phyloP scores from a whole-genome alignment of 2,888 invertebrate genomes.

The Tipula helvola region DNA sequence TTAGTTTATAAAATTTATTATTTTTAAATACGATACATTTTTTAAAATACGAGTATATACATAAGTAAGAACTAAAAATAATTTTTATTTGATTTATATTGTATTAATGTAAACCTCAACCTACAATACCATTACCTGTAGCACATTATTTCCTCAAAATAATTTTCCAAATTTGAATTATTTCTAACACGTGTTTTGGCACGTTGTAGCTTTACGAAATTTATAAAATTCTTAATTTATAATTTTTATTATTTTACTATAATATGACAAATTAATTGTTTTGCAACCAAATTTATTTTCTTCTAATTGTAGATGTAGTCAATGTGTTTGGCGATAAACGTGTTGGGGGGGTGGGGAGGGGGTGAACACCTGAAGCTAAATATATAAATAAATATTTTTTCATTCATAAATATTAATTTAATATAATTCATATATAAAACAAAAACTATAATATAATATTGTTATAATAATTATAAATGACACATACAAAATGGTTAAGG shows the following conservation, averaged over 20 bases:
- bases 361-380: neutral
- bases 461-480: neutral
- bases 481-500: constrained; percentile 11
- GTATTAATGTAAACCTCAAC: neutral
- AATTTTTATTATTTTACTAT: neutral
- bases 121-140: neutral
- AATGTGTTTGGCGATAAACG: constrained; percentile 76
- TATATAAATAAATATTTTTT: neutral
- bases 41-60: neutral
- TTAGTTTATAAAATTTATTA: neutral
- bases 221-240: neutral
- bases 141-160: neutral
- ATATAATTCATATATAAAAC: neutral
- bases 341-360: constrained; percentile 21
- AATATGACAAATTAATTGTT: neutral
- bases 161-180: neutral
- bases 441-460: neutral
- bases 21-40: neutral
- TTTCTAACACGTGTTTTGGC: neutral
- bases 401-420: neutral
- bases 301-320: constrained; percentile 68
- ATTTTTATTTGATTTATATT: neutral
- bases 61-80: neutral
- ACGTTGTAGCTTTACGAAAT: neutral
- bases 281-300: constrained; percentile 16